Conservation (phyloP, 2,797 vertebrate species). For the Phylloscopus collybita region DNA sequence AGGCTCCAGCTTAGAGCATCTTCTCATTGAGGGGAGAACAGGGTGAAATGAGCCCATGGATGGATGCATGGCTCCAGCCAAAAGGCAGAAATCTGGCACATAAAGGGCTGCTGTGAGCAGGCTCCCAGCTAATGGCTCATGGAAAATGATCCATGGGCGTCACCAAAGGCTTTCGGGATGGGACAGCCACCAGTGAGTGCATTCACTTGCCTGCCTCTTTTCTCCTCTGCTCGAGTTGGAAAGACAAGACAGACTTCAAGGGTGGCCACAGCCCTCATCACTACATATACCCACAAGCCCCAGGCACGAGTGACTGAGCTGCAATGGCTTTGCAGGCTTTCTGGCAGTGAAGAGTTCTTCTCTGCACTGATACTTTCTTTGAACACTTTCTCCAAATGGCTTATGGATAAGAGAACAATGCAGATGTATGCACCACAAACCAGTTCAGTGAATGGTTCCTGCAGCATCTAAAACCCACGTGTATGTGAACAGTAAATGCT, state of each 20-base stretch:
- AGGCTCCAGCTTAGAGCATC: background rate
- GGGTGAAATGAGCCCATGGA: fast-evolving
- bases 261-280: background rate
- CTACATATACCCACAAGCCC: background rate
- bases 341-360: background rate
- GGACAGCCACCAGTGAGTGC: background rate
- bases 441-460: background rate
- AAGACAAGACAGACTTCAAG: background rate
- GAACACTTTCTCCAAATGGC: background rate
- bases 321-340: background rate
- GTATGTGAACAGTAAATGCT: background rate
- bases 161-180: background rate
- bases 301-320: background rate
- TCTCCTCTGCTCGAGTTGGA: background rate
- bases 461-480: background rate
- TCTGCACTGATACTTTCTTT: background rate
- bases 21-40: background rate
- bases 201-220: background rate
- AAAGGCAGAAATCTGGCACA: background rate
- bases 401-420: background rate
- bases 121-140: background rate
- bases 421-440: background rate
- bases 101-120: background rate
- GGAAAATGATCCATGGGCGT: background rate
- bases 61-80: background rate